Conservation (phyloP, 2,888 invertebrate genomes). For the Leistus spinibarbis region DNA sequence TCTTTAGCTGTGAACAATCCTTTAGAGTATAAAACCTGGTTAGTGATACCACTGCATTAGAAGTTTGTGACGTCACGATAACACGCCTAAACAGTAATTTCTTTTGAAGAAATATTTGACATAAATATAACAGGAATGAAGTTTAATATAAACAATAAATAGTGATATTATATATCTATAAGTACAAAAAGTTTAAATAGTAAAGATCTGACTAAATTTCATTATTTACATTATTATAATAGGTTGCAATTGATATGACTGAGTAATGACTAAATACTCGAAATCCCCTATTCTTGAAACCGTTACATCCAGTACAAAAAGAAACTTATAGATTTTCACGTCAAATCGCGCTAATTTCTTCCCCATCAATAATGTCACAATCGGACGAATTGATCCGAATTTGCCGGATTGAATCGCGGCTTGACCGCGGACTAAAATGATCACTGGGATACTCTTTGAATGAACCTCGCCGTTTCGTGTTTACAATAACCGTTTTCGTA, state of each 20-base stretch:
- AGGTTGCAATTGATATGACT: background rate
- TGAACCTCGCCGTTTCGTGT: slow-evolving; percentile 69
- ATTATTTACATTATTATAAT: background rate
- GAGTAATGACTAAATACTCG: background rate
- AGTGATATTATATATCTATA: background rate
- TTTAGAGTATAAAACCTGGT: too few relatives aligned
- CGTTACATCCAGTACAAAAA: background rate
- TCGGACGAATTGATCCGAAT: slow-evolving; percentile 64
- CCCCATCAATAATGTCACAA: slow-evolving; percentile 51
- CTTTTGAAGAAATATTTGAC: background rate
- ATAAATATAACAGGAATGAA: background rate
- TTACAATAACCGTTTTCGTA: slow-evolving; percentile 74
- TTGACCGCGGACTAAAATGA: slow-evolving; percentile 70
- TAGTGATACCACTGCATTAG: too few relatives aligned
- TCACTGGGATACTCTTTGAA: slow-evolving; percentile 68
- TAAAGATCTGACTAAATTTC: background rate
- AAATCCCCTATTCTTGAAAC: background rate
- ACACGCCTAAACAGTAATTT: background rate
- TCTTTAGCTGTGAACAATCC: too few relatives aligned
- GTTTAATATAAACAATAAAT: background rate
- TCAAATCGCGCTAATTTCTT: slow-evolving; percentile 55
- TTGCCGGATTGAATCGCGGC: slow-evolving; percentile 69
- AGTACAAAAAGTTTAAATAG: background rate
- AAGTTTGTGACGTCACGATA: too few relatives aligned
- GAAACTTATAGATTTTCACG: slow-evolving; percentile 48